Conservation (phyloP, 2,797 vertebrate species). For the Eurystomus glaucurus region DNA sequence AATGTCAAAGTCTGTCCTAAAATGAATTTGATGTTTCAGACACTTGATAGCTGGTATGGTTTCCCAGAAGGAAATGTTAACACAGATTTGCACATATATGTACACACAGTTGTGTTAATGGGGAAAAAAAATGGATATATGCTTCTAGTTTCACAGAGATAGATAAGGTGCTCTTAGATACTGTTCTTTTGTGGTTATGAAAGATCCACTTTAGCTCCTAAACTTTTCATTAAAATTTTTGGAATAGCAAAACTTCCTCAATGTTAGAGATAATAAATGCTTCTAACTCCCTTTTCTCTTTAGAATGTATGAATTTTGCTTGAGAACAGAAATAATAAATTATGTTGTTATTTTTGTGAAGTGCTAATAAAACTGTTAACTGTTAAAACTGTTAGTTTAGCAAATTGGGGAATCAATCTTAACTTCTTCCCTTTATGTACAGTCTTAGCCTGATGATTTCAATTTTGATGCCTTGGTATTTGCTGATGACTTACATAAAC, state of each 20-base stretch:
- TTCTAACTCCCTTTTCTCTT: not conserved
- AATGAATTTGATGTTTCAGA: not conserved
- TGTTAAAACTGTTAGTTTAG: not conserved
- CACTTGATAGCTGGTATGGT: not conserved
- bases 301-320: not conserved
- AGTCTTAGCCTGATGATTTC: not conserved
- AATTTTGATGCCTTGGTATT: not conserved
- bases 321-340: not conserved
- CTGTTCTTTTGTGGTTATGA: not conserved
- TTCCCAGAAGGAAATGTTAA: not conserved
- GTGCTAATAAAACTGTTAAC: not conserved
- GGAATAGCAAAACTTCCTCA: not conserved
- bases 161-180: not conserved
- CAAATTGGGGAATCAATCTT: not conserved
- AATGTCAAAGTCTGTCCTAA: not conserved
- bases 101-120: not conserved
- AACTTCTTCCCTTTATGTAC: not conserved
- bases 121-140: not conserved
- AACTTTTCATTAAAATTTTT: not conserved
- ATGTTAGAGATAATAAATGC: not conserved
- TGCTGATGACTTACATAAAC: not conserved
- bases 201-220: not conserved
- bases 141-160: not conserved
- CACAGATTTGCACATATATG: not conserved
- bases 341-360: not conserved